These are phyloP conservation scores for Mormyrus iriodes DNA, from an alignment of 2,113 vertebrate species.

Conservation along the genomic window DNA sequence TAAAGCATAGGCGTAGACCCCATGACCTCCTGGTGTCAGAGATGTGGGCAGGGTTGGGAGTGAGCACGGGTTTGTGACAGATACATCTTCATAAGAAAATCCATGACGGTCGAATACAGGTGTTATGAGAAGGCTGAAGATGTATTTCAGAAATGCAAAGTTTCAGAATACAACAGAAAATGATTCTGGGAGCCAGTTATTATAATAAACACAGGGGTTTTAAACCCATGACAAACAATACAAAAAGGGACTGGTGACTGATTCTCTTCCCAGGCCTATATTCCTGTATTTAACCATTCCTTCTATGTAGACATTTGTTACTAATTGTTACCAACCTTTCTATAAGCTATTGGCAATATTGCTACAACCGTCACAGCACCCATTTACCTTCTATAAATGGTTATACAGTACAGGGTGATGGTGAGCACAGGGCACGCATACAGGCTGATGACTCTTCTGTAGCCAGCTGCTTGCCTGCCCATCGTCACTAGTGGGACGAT, in stretches of 20 bases:
- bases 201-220: not conserved
- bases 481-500: too few species aligned
- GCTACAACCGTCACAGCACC: not conserved
- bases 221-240: not conserved
- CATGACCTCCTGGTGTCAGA: not conserved
- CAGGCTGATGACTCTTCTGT: not conserved
- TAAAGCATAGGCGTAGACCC: not conserved
- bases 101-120: not conserved
- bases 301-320: not conserved
- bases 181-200: not conserved
- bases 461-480: not conserved
- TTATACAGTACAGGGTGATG: not conserved
- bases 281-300: not conserved
- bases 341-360: not conserved
- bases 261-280: not conserved
- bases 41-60: not conserved
- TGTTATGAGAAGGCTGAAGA: not conserved
- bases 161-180: not conserved
- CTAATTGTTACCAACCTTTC: too few species aligned
- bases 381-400: not conserved
- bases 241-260: not conserved
- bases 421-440: not conserved
- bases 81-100: not conserved
- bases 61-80: not conserved
- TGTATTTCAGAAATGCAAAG: not conserved